A percentile compares a stretch with the other conserved stretches of the same genome.
These are phyloP conservation scores for Tachina lurida DNA, from an alignment of 2,888 invertebrate species.

Conservation along the genomic window DNA sequence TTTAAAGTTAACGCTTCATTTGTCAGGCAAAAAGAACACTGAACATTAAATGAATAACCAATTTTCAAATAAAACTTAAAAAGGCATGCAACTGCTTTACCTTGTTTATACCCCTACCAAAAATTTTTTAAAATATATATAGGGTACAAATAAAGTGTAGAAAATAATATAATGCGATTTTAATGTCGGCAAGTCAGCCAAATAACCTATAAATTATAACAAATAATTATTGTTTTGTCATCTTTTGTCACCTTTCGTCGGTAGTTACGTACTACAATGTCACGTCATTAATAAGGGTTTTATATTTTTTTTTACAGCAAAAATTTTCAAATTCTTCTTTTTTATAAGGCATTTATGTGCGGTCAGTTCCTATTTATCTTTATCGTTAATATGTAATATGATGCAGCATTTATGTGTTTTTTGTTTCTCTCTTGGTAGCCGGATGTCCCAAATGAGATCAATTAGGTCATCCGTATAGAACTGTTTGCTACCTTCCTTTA, in stretches of 20 bases:
- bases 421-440: constrained; percentile 25
- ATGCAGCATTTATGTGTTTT: constrained; percentile 3
- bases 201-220: constrained; percentile 51
- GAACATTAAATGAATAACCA: neutral
- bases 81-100: neutral
- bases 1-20: constrained; percentile 20
- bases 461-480: constrained; percentile 55
- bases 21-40: neutral
- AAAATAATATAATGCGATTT: constrained; percentile 12
- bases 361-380: neutral
- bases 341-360: neutral
- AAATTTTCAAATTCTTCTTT: neutral
- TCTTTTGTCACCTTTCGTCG: constrained; percentile 63
- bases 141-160: neutral
- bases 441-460: constrained; percentile 66
- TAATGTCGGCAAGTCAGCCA: constrained; percentile 12
- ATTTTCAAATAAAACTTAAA: neutral
- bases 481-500: neutral
- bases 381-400: neutral
- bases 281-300: constrained; percentile 30
- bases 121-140: constrained; percentile 2
- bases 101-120: neutral
- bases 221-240: constrained; percentile 67
- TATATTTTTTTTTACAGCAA: neutral
- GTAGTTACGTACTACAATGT: constrained; percentile 5